Percentiles rank a stretch among this genome's conserved stretches.
Conservation (phyloP, 1,140 invertebrate genomes). For the Pseudomyrmex sp. region DNA sequence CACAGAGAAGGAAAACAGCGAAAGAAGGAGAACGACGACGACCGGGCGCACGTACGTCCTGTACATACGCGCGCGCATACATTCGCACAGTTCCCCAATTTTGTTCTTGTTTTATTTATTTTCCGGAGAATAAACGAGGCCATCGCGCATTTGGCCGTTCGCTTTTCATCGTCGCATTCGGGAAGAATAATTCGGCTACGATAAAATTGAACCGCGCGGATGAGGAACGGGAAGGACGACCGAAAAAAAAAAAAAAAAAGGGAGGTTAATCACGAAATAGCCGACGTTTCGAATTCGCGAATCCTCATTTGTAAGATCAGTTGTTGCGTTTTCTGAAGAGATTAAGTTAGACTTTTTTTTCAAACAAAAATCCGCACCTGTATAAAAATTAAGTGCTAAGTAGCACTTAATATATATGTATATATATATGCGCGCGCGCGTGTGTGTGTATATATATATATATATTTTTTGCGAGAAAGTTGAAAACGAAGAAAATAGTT, state of each 20-base stretch:
- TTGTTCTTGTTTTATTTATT: constrained; percentile 56
- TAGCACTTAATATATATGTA: not conserved
- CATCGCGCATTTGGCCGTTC: constrained; percentile 50
- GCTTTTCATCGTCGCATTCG: constrained; percentile 42
- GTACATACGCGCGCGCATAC: constrained; percentile 8
- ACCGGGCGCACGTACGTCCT: constrained; percentile 1
- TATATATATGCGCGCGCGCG: too few relatives aligned
- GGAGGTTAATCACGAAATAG: constrained; percentile 56
- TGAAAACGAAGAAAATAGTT: not conserved
- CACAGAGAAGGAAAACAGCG: constrained; percentile 14
- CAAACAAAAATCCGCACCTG: too few relatives aligned
- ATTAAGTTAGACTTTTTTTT: too few relatives aligned
- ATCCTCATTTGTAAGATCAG: constrained; percentile 27
- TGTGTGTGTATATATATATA: not conserved
- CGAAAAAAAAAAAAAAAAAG: constrained; percentile 9
- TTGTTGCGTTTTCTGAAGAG: not conserved
- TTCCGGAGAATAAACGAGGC: constrained; percentile 54
- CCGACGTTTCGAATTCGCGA: constrained; percentile 23
- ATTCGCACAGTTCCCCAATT: too few relatives aligned
- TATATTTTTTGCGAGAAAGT: too few relatives aligned
- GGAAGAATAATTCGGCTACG: constrained; percentile 62
- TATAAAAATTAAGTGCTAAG: too few relatives aligned
- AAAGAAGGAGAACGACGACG: constrained; percentile 18
- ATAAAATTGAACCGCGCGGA: constrained; percentile 40
- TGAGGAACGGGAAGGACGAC: not conserved